These are phyloP conservation scores for Subacronicta megacephala DNA, from an alignment of 2,888 invertebrate genomes.

Conservation along the genomic window DNA sequence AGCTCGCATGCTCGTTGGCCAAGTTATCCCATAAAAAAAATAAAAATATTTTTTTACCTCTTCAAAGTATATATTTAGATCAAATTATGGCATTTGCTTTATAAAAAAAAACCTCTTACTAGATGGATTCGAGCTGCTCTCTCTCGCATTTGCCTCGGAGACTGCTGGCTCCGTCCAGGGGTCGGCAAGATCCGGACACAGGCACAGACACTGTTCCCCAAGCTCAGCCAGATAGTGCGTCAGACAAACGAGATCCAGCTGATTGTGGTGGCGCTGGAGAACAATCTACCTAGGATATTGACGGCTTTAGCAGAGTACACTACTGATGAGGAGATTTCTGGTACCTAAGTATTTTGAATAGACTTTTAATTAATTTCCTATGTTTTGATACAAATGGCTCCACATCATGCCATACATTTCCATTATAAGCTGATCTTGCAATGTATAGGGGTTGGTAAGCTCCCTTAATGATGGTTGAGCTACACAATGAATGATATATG, in stretches of 20 bases:
- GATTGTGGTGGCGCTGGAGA: constrained; percentile 81
- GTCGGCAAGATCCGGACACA: constrained; percentile 84
- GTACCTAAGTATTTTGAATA: constrained; percentile 59
- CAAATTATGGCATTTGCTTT: no score
- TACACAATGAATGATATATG: no score
- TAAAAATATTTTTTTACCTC: no score
- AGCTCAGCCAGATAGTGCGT: constrained; percentile 79
- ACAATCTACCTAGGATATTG: constrained; percentile 80
- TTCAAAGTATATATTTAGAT: no score
- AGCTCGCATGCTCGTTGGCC: no score
- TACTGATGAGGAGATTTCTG: constrained; percentile 85
- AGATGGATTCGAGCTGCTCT: constrained; percentile 87
- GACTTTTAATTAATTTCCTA: no score
- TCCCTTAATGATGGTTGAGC: no score
- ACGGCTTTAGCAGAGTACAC: constrained; percentile 83
- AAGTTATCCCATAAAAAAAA: no score
- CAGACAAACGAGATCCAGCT: constrained; percentile 77
- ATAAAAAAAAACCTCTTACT: constrained; percentile 9
- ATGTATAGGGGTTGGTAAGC: no score
- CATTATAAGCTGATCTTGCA: no score
- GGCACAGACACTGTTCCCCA: constrained; percentile 83
- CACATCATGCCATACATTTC: no score
- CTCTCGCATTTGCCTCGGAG: constrained; percentile 82
- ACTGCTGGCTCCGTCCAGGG: constrained; percentile 84
- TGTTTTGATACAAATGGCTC: no score